phyloP scores from a whole-genome alignment of 2,888 invertebrate genomes.

The Xestia ashworthii region DNA sequence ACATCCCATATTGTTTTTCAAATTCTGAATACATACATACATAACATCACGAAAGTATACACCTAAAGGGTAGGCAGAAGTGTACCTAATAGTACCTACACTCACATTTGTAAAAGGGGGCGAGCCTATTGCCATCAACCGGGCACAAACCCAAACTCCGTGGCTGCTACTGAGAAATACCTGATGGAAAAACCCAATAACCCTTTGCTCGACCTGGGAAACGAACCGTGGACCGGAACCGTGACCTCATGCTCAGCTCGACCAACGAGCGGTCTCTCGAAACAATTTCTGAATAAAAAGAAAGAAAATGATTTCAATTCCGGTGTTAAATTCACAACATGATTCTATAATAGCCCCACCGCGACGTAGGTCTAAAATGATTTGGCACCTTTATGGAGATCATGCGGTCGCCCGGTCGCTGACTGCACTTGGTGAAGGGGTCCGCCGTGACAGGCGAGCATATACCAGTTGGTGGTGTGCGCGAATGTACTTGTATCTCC shows the following conservation, averaged over 20 bases:
- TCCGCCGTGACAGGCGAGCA: too few species aligned
- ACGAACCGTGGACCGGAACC: too few species aligned
- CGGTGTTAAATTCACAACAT: neutral
- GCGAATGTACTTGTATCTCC: too few species aligned
- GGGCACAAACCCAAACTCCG: too few species aligned
- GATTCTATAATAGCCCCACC: neutral
- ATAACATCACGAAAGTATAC: neutral
- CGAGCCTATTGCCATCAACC: neutral
- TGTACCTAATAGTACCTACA: neutral
- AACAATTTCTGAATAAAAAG: neutral
- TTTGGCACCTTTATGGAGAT: too few species aligned
- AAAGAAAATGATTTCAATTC: neutral
- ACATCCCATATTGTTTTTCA: neutral
- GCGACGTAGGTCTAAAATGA: neutral
- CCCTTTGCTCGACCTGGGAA: neutral
- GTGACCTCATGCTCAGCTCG: neutral
- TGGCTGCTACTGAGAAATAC: neutral
- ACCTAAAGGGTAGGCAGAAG: neutral
- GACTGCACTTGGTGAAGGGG: too few species aligned
- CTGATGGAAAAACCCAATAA: neutral
- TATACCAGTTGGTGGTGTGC: too few species aligned
- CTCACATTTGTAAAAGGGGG: neutral
- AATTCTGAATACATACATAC: neutral
- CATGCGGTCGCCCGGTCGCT: too few species aligned
- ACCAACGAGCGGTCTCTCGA: neutral